Conservation (phyloP, 2,888 invertebrate genomes). For the Embidobia sp. region DNA sequence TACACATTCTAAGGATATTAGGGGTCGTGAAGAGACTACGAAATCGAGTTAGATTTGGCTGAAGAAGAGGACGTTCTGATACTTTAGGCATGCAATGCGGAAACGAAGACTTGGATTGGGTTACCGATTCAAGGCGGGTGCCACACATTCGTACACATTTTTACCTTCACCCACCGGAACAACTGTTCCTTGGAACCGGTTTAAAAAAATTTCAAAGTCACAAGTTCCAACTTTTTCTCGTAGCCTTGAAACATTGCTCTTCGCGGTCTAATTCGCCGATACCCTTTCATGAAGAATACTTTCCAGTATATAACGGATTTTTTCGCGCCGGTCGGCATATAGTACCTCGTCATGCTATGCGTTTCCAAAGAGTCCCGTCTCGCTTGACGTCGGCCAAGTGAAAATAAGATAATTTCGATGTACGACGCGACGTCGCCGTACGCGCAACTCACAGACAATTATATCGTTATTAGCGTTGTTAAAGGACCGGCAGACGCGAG, state of each 20-base stretch:
- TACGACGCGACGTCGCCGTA: no score
- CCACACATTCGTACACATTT: conserved; percentile 21
- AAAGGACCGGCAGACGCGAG: no score
- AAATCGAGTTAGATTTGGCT: no score
- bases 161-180: conserved; percentile 29
- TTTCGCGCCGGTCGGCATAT: conserved; percentile 58
- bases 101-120: neutral
- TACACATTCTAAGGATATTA: no score
- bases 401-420: conserved; percentile 56
- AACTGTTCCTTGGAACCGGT: conserved; percentile 69
- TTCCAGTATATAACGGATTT: conserved; percentile 81
- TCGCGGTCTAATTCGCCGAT: conserved; percentile 80
- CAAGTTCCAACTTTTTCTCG: conserved; percentile 73
- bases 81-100: no score
- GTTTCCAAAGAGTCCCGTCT: conserved; percentile 51
- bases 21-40: no score
- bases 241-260: conserved; percentile 79
- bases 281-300: conserved; percentile 79
- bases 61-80: no score
- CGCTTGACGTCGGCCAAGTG: conserved; percentile 26
- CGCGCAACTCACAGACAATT: no score
- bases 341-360: conserved; percentile 6
- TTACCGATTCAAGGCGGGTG: conserved; percentile 10
- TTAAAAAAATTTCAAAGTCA: conserved; percentile 72
- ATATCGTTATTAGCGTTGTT: no score